These are phyloP conservation scores for Cryptus viduatorius DNA, from an alignment of 2,888 invertebrate genomes.

Conservation along the genomic window DNA sequence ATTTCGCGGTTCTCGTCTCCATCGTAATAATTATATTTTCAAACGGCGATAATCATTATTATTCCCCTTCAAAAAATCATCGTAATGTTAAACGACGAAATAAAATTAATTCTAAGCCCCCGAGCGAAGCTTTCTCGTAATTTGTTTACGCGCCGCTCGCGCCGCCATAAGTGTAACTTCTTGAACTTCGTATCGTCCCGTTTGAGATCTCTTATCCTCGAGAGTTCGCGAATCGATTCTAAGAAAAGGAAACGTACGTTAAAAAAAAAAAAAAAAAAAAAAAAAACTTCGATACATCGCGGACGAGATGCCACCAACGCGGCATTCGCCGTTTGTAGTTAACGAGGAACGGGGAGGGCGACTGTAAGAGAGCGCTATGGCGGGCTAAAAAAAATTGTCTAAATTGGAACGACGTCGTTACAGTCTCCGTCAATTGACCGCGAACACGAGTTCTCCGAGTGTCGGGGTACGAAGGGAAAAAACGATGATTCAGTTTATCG, in stretches of 20 bases:
- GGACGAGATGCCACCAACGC: too few species aligned
- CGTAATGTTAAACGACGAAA: neutral
- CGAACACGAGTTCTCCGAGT: constrained; percentile 19
- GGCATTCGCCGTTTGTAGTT: too few species aligned
- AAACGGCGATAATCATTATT: too few species aligned
- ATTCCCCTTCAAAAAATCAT: too few species aligned
- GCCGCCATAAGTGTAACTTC: neutral
- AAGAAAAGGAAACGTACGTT: neutral
- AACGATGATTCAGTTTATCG: neutral
- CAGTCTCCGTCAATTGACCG: constrained; percentile 12
- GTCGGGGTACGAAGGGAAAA: constrained; percentile 3
- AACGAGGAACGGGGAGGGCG: too few species aligned
- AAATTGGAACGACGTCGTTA: constrained; percentile 27
- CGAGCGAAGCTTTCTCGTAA: neutral
- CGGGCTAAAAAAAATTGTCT: constrained; percentile 34
- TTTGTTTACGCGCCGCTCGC: neutral
- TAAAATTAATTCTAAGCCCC: neutral
- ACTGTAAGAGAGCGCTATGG: too few species aligned
- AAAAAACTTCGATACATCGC: too few species aligned
- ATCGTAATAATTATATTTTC: too few species aligned
- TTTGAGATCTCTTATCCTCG: neutral
- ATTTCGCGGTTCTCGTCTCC: too few species aligned
- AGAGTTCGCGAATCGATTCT: neutral
- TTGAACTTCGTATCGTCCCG: neutral
- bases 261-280: too few species aligned